A percentile compares a stretch with the other conserved stretches of the same genome.
Conservation (phyloP, 1,140 invertebrate genomes). For the Papilio dardanus region DNA sequence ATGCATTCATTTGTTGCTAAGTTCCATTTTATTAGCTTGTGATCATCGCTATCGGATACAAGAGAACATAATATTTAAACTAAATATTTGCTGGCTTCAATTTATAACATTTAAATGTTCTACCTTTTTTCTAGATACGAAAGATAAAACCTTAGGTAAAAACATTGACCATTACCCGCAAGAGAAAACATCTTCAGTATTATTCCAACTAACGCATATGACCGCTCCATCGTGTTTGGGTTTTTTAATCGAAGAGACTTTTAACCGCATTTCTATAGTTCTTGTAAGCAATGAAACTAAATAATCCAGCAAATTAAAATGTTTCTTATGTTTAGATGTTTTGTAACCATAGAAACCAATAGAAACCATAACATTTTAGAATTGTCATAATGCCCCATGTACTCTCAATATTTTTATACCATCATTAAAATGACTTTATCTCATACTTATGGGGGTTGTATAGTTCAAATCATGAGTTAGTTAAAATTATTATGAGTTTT, state of each 20-base stretch:
- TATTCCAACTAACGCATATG: constrained; percentile 95
- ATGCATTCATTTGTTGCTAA: constrained; percentile 89
- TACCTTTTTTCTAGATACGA: too few species aligned
- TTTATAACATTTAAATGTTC: too few species aligned
- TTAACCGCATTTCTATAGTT: constrained; percentile 88
- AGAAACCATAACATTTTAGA: not conserved
- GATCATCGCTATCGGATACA: constrained; percentile 92
- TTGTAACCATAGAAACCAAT: constrained; percentile 9
- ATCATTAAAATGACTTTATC: too few species aligned
- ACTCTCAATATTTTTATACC: not conserved
- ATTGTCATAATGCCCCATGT: not conserved
- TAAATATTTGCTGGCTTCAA: too few species aligned
- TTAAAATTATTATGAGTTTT: not conserved
- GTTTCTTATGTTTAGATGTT: not conserved
- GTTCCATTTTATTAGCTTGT: constrained; percentile 94
- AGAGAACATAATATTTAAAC: too few species aligned
- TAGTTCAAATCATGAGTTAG: too few species aligned
- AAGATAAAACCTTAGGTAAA: too few species aligned
- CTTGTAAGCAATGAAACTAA: not conserved
- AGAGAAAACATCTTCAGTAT: constrained; percentile 95
- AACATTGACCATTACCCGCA: constrained; percentile 88
- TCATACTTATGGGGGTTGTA: too few species aligned
- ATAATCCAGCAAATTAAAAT: not conserved
- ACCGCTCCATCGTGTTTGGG: constrained; percentile 89
- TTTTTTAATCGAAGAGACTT: constrained; percentile 88